Evolutionary conservation across 2,113 vertebrate genomes (phyloP).

Genomic region (cattle (Bos taurus)): DNA sequence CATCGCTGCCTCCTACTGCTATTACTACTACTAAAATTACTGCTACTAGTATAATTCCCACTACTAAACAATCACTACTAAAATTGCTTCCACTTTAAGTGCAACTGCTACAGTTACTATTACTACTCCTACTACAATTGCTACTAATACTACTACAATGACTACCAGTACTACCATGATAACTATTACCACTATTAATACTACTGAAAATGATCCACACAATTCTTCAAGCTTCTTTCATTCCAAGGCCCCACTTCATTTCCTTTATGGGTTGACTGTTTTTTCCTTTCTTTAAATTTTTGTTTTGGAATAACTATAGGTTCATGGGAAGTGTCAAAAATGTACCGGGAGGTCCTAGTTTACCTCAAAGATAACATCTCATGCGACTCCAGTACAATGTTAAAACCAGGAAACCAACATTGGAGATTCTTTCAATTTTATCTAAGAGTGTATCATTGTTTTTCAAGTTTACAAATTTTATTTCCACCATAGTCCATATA

Average conservation of each 20-base stretch:
- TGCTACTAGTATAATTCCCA: too few relatives aligned
- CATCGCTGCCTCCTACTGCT: accelerated
- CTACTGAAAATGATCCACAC: background rate
- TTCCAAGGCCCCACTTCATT: background rate
- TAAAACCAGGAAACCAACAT: background rate
- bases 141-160: accelerated
- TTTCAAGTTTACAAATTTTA: background rate
- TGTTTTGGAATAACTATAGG: background rate
- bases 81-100: background rate
- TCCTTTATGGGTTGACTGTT: background rate
- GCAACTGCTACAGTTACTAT: background rate
- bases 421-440: background rate
- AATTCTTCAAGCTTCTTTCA: background rate
- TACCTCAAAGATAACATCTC: background rate
- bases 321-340: background rate
- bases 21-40: accelerated
- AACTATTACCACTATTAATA: background rate
- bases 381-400: background rate
- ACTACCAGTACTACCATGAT: too few relatives aligned
- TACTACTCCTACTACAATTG: background rate
- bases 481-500: background rate
- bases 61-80: background rate
- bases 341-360: background rate
- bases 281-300: background rate
- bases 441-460: background rate